Evolutionary conservation across 2,888 invertebrate genomes (phyloP), one percentile per base, ranked within the genome.

Genomic region (Caenorhabditis sulstoni): DNA sequence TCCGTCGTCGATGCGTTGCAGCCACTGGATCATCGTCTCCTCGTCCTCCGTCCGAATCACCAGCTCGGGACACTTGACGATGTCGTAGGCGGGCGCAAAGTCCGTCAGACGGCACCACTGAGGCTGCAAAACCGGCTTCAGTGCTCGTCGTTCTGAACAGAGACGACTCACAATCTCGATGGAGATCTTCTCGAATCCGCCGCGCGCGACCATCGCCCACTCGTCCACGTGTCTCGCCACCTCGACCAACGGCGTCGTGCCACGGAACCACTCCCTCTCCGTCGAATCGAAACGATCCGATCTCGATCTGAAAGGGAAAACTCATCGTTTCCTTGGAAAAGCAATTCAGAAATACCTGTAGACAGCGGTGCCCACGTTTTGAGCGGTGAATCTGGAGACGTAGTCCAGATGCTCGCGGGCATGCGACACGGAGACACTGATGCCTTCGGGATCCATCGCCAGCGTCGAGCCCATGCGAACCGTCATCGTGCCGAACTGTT

Each of bases 211-310:
- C 11, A 7, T 57, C 14, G 18, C 16, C 57, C 41, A 57, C 11
- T 57, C 57, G 5, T 57, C 57, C 20, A 57, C 41, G 18, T 57
- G 44, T 22, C 39, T 57, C 8, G 41, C 39, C 12, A 20, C 1
- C 7, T 57, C 22, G 22, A 1, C 2, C 8, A 57, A 12, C 37
- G 18, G 37, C 4, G 37, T n/a, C 18, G 39, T 35, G 2, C 18
- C 9, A 3, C 16, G 1, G 39, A 35, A n/a, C 8, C 4, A 35
- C 5, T 35, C 9, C 3, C 18, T 39, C 11, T 20, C 2, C 12
- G 39, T n/a, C n/a, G n/a, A n/a, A n/a, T n/a, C n/a, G n/a, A n/a
- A n/a, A n/a, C n/a, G 2, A 7, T 18, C 12, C 23, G 23, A 23
- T 29, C n/a, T 52, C 1, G 14, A 7, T 29, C 29, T 49, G 22